Evolutionary conservation across 92 coral and sea anemone genomes (phyloP).

Genomic region (Anthopleura xanthogrammica): DNA sequence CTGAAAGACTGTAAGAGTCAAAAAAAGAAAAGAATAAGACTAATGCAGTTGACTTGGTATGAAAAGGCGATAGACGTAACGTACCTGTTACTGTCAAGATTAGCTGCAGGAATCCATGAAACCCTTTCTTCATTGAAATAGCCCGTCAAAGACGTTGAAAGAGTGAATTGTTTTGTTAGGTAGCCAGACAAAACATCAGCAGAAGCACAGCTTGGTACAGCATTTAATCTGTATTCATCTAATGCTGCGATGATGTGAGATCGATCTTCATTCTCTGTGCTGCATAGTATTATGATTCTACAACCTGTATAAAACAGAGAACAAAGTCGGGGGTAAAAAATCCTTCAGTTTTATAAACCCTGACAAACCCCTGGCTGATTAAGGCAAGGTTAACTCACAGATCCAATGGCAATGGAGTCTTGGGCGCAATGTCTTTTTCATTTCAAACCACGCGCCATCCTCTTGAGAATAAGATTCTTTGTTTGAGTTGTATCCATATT

Average conservation of each 20-base stretch:
- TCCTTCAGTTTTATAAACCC: background rate
- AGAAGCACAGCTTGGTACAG: slow-evolving; percentile 65
- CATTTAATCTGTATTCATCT: slow-evolving; percentile 64
- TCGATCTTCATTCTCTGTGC: slow-evolving; percentile 79
- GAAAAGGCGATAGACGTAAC: background rate
- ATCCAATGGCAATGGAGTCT: too few species aligned
- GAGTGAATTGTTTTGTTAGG: slow-evolving; percentile 42
- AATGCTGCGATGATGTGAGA: slow-evolving; percentile 75
- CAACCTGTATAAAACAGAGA: slow-evolving; percentile 41
- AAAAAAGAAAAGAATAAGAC: background rate
- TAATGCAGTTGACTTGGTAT: background rate
- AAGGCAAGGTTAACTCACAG: too few species aligned
- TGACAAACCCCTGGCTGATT: too few species aligned
- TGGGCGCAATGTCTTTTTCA: too few species aligned
- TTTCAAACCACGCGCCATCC: too few species aligned
- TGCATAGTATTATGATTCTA: slow-evolving; percentile 69
- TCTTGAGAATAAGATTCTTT: too few species aligned
- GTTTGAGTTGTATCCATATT: too few species aligned
- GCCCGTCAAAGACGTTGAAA: slow-evolving; percentile 36
- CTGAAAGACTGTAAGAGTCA: slow-evolving; percentile 60
- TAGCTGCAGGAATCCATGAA: slow-evolving; percentile 64
- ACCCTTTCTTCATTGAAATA: slow-evolving; percentile 41
- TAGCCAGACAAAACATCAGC: slow-evolving; percentile 36
- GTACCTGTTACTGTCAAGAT: slow-evolving; percentile 55
- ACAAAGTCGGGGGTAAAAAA: background rate